phyloP scores from a whole-genome alignment of 1,140 invertebrate species.

The Cecropterus lyciades region DNA sequence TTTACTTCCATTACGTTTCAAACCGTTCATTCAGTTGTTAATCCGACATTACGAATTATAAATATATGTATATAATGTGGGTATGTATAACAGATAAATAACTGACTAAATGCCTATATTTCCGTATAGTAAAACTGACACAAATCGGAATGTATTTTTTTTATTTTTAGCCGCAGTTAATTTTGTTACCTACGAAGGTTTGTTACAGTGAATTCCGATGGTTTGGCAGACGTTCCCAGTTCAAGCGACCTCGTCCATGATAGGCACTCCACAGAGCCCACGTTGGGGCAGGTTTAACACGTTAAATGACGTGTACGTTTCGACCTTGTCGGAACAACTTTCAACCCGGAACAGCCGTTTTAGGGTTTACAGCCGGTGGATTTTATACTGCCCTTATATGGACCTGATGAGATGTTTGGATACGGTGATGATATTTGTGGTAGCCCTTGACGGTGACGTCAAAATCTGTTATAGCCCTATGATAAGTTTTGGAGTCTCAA shows the following conservation, averaged over 20 bases:
- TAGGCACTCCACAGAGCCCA: constrained; percentile 12
- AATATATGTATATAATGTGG: too few species aligned
- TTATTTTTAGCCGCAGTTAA: not conserved
- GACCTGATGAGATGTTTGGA: constrained; percentile 36
- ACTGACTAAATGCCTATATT: too few species aligned
- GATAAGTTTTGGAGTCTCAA: too few species aligned
- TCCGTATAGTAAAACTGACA: too few species aligned
- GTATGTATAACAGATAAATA: too few species aligned
- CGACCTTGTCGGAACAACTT: constrained; percentile 71
- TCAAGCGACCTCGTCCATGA: constrained; percentile 6
- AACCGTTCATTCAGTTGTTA: too few species aligned
- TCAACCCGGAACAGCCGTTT: constrained; percentile 69
- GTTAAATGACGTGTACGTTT: constrained; percentile 38
- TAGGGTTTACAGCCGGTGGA: constrained; percentile 33
- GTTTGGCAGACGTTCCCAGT: not conserved
- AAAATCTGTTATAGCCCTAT: not conserved
- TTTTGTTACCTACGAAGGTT: not conserved
- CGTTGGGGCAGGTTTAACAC: constrained; percentile 42
- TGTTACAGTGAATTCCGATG: not conserved
- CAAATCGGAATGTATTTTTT: too few species aligned
- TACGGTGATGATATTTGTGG: not conserved
- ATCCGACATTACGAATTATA: too few species aligned
- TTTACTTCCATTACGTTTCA: too few species aligned
- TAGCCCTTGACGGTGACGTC: not conserved
- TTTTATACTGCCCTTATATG: constrained; percentile 55